Percentiles rank a stretch among this genome's conserved stretches.
These are phyloP conservation scores for Eristalis pertinax DNA, from an alignment of 2,888 invertebrate genomes.

Conservation along the genomic window DNA sequence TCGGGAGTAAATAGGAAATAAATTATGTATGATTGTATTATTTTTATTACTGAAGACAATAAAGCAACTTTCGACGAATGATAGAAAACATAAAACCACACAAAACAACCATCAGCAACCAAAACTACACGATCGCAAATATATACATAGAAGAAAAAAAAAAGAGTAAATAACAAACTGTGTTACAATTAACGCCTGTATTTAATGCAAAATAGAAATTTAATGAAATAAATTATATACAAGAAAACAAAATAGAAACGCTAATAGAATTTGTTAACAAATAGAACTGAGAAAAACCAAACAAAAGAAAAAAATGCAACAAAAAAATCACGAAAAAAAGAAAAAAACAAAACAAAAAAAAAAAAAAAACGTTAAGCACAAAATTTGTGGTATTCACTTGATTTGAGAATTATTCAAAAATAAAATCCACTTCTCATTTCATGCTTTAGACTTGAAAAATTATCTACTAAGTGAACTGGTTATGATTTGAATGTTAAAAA, in stretches of 20 bases:
- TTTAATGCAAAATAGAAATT: conserved; percentile 33
- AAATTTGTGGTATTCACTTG: conserved; percentile 26
- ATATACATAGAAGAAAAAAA: conserved; percentile 4
- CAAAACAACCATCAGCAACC: conserved; percentile 8
- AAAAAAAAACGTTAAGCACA: conserved; percentile 10
- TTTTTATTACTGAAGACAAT: conserved; percentile 66
- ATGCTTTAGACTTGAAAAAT: conserved; percentile 34
- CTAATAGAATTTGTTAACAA: background rate
- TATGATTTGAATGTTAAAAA: conserved; percentile 52
- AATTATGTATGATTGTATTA: conserved; percentile 28
- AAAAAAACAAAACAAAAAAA: conserved; percentile 1
- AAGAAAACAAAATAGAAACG: background rate
- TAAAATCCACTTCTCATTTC: conserved; percentile 47
- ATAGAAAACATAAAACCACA: background rate
- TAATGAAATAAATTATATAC: background rate
- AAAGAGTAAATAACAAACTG: conserved; percentile 52
- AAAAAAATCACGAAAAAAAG: background rate
- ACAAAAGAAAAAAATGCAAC: background rate
- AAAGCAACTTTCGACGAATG: conserved; percentile 59
- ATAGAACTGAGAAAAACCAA: conserved; percentile 16
- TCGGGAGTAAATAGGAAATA: conserved; percentile 20
- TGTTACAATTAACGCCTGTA: conserved; percentile 63
- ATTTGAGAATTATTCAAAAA: conserved; percentile 42
- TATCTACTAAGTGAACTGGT: conserved; percentile 42
- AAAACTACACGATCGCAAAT: conserved; percentile 51